Evolutionary conservation across 37 sponge, comb jelly and placozoan species (phyloP).

Genomic region (Halisarca cf. caerulea): DNA sequence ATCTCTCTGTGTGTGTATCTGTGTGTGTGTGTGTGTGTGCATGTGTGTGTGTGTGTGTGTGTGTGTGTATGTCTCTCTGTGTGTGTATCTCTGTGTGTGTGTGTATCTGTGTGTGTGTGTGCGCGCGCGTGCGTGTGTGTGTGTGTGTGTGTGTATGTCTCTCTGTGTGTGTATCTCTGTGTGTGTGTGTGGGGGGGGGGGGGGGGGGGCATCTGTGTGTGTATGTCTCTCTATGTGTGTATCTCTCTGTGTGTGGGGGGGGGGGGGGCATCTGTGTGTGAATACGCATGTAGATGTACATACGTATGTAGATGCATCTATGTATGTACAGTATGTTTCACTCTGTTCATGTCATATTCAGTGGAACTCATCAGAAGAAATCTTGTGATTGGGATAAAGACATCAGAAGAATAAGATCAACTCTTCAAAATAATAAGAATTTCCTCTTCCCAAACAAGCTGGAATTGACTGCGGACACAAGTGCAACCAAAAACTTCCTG

Average conservation of each 20-base stretch:
- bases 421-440: background rate
- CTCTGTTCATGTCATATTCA: conserved; percentile 14
- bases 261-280: too few species aligned
- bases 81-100: background rate
- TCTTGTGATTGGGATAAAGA: conserved; percentile 14
- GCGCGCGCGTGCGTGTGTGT: background rate
- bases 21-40: background rate
- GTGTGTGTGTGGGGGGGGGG: too few species aligned
- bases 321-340: background rate
- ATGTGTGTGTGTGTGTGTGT: background rate
- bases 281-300: background rate
- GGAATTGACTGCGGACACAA: background rate
- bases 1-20: background rate
- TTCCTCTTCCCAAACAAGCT: conserved; percentile 43
- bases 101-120: background rate
- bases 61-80: background rate
- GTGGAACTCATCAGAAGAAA: conserved; percentile 65
- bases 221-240: too few species aligned
- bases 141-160: background rate
- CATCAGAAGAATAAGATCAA: background rate
- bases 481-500: background rate
- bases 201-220: too few species aligned
- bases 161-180: too few species aligned
- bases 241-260: too few species aligned
- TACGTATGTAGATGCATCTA: background rate